phyloP scores from a whole-genome alignment of 2,797 vertebrate genomes.

The Lateolabrax maculatus region DNA sequence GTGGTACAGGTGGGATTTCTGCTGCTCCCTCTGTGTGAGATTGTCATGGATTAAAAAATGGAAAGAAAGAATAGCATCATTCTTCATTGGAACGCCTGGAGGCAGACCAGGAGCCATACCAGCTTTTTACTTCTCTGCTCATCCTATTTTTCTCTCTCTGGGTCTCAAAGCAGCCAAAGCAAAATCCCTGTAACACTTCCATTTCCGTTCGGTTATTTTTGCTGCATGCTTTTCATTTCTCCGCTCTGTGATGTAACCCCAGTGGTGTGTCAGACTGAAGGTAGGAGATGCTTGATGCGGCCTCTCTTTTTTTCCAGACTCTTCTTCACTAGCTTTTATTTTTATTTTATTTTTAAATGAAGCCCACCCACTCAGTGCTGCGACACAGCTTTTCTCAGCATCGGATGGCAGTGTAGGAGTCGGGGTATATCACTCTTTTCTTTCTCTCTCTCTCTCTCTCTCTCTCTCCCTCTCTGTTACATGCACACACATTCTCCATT shows the following conservation, averaged over 20 bases:
- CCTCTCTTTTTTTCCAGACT: conserved; percentile 59
- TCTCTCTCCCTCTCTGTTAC: conserved; percentile 21
- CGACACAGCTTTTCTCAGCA: conserved; percentile 75
- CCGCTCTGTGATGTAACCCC: conserved; percentile 72
- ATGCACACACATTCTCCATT: conserved; percentile 45
- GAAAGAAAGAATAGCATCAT: conserved; percentile 38
- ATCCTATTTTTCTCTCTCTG: conserved; percentile 11
- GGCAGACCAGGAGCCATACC: conserved; percentile 44
- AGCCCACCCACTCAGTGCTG: conserved; percentile 77
- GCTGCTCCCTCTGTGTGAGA: conserved; percentile 21
- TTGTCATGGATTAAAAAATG: conserved; percentile 41
- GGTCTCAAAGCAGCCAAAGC: conserved; percentile 43
- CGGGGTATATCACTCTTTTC: conserved; percentile 60
- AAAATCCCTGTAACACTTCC: conserved; percentile 55
- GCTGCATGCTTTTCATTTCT: conserved; percentile 56
- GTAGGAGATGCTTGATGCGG: conserved; percentile 68
- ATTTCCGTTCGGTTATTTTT: conserved; percentile 75
- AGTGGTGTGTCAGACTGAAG: conserved; percentile 76
- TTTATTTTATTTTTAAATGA: conserved; percentile 60
- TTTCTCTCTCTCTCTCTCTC: conserved; percentile 10
- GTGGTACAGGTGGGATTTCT: conserved; percentile 17
- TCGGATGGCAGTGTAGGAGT: conserved; percentile 75
- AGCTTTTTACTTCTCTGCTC: conserved; percentile 46
- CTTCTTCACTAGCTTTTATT: conserved; percentile 58
- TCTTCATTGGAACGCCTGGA: conserved; percentile 34